Conservation (phyloP, 2,888 invertebrate species). For the Eilema sororculum region DNA sequence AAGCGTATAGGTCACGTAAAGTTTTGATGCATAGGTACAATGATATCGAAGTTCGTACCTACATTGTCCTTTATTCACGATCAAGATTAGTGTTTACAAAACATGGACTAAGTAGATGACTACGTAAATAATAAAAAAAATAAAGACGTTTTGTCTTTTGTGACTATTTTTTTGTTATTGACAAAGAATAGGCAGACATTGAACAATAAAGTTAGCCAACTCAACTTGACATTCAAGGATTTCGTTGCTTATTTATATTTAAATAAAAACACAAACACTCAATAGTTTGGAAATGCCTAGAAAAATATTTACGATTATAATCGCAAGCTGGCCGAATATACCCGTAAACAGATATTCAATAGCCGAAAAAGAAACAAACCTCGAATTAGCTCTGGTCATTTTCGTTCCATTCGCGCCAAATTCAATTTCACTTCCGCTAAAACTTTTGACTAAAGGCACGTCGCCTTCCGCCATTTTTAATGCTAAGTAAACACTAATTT, state of each 20-base stretch:
- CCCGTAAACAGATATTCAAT: constrained; percentile 21
- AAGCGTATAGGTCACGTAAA: neutral
- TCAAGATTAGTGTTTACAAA: neutral
- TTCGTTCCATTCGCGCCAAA: constrained; percentile 78
- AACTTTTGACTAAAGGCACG: constrained; percentile 80
- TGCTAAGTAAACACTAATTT: constrained; percentile 51
- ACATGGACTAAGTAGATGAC: neutral
- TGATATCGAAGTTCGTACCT: neutral
- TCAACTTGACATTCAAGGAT: constrained; percentile 46
- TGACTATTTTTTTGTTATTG: constrained; percentile 1
- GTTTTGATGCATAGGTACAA: neutral
- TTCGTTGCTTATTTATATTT: constrained; percentile 27
- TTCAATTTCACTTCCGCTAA: constrained; percentile 78
- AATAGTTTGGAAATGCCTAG: constrained; percentile 17
- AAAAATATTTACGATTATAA: constrained; percentile 19
- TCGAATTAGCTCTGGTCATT: constrained; percentile 77
- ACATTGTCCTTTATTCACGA: neutral
- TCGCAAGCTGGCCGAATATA: constrained; percentile 24
- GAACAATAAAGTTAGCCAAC: constrained; percentile 44
- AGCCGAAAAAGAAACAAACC: constrained; percentile 65
- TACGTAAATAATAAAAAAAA: neutral
- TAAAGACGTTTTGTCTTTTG: neutral
- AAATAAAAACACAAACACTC: constrained; percentile 14
- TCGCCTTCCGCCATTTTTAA: constrained; percentile 81
- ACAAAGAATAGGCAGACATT: constrained; percentile 28